Base-by-base conservation (phyloP, 2,113 vertebrate species). In the Clupea harengus region DNA sequence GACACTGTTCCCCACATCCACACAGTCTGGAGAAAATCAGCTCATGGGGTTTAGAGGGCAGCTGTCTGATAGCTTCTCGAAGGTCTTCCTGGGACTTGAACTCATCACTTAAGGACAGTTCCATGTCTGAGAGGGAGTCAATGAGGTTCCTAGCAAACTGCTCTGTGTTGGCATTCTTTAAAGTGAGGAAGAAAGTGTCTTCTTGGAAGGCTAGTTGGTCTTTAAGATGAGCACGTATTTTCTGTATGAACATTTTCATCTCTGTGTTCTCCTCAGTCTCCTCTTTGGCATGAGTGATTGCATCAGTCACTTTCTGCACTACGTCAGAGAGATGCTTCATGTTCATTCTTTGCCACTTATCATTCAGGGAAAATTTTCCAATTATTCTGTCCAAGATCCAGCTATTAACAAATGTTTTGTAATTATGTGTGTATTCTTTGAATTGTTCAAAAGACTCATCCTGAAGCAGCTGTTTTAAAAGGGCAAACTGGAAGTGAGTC, bases 1-100 rank as follows among this genome's bases (percentile, higher is more conserved):
- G 39, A 39, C 39, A 39, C 39, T 39, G 90, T 3, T 93, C 45
- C 57, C 93, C 93, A 90, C 95, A 95, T 25, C 94, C 94, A 83
- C 92, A 88, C 44, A 95, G 83, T 4, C 60, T 57, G 0, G 84
- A 87, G 72, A 94, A 94, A 57, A 94, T 89, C 86, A 88, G 88
- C 4, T 93, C 85, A 20, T 93, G 92, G 45, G 93, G 93, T 86
- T 91, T 91, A 4, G 84, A 18, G 4, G 82, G 39, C 11, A 93
- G 89, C 17, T 67, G 47, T 0, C 28, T 3, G 2, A 94, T 75
- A 6, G 87, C 89, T 1, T 87, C 78, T n/a, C 6, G 45, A 64
- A 90, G 47, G 81, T 81, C 3, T 25, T 81, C 2, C 20, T 9
- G 4, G 7, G 22, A 0, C 5, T 64, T 25, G 22, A 8, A n/a